Evolutionary conservation across 1,140 invertebrate genomes (phyloP).

Genomic region (Ylistrum balloti): DNA sequence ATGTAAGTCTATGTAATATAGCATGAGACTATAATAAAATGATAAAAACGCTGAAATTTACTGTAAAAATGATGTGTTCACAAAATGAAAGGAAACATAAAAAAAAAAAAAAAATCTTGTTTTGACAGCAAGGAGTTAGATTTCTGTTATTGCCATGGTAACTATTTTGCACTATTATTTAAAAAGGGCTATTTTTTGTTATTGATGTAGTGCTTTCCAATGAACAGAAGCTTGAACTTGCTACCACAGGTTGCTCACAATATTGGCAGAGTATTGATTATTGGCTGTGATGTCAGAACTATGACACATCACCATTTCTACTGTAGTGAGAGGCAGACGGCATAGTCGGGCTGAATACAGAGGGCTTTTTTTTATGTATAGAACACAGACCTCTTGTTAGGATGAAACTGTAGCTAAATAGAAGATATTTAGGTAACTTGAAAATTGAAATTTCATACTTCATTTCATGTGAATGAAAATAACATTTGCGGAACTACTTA

Average conservation of each 20-base stretch:
- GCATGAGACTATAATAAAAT: no score
- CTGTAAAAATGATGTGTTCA: neutral
- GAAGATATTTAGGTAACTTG: neutral
- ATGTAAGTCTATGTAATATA: no score
- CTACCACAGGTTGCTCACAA: neutral
- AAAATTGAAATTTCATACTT: slow-evolving; percentile 36
- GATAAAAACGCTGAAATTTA: neutral
- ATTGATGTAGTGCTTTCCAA: neutral
- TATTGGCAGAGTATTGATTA: slow-evolving; percentile 15
- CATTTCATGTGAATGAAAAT: neutral
- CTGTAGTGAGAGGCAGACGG: neutral
- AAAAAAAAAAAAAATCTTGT: neutral
- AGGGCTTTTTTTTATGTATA: neutral
- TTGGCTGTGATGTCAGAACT: neutral
- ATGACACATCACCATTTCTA: neutral
- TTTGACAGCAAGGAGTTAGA: neutral
- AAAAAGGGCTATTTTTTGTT: neutral
- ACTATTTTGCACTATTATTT: neutral
- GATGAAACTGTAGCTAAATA: neutral
- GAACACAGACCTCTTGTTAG: neutral
- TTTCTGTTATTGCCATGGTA: neutral
- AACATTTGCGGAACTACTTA: neutral
- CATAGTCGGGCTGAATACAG: neutral
- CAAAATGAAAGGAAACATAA: neutral
- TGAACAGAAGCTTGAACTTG: neutral